A percentile compares a stretch with the other conserved stretches of the same genome.
phyloP scores from a whole-genome alignment of 2,888 invertebrate genomes.

The Xylota segnis region DNA sequence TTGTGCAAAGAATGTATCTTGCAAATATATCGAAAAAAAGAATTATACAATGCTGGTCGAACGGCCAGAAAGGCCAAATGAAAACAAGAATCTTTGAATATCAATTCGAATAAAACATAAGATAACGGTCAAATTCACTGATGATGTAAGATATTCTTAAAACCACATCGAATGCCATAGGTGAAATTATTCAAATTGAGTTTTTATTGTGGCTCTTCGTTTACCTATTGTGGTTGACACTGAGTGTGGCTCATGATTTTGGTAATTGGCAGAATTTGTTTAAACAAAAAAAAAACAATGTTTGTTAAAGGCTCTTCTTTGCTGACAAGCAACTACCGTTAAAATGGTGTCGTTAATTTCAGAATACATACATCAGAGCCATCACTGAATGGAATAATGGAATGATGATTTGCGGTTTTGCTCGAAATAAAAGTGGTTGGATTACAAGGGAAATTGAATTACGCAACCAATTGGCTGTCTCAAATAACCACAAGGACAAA shows the following conservation, averaged over 20 bases:
- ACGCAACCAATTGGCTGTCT: background rate
- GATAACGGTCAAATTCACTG: slow-evolving; percentile 48
- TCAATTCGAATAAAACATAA: background rate
- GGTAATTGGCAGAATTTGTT: slow-evolving; percentile 4
- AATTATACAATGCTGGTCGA: background rate
- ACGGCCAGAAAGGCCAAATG: background rate
- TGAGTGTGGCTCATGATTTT: slow-evolving; percentile 15
- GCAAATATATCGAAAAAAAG: background rate
- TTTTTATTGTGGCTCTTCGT: background rate
- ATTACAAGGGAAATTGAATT: slow-evolving; percentile 1
- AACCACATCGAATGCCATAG: slow-evolving; percentile 1
- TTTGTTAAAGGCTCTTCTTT: background rate
- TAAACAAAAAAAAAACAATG: slow-evolving; percentile 9
- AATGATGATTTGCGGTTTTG: slow-evolving; percentile 30
- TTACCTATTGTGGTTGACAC: slow-evolving; percentile 31
- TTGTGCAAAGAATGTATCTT: background rate
- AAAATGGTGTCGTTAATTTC: slow-evolving; percentile 34
- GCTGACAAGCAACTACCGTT: slow-evolving; percentile 55
- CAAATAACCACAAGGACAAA: slow-evolving; percentile 6
- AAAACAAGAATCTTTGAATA: slow-evolving; percentile 18
- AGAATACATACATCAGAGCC: slow-evolving; percentile 5
- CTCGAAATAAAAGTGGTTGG: slow-evolving; percentile 4
- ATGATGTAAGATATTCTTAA: slow-evolving; percentile 46
- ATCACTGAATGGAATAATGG: slow-evolving; percentile 57
- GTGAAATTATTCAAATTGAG: slow-evolving; percentile 12